Evolutionary conservation across 2,113 vertebrate genomes (phyloP), one percentile per base, ranked within the genome.

Genomic region (Jaculus jaculus): DNA sequence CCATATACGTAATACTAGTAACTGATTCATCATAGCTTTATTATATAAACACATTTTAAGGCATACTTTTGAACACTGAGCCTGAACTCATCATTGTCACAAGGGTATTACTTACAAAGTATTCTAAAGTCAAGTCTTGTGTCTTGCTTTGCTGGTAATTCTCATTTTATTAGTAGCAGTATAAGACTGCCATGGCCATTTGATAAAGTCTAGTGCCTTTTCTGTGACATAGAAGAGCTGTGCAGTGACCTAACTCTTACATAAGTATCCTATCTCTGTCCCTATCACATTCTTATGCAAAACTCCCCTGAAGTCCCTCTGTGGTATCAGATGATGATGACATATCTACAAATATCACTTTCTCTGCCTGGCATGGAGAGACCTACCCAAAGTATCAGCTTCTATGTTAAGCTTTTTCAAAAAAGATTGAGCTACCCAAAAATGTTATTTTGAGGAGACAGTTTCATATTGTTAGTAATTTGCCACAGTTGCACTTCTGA

Each of bases 391-490:
- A 95, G 8, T 39, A 26, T 37, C 20, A 18, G 12, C 20, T 74
- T 42, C 71, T 20, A 3, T 47, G 17, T 34, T 30, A 71, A 65
- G 26, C 21, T 12, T 47, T 84, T 90, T 87, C 16, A 65, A 32
- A 54, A 80, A 73, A 65, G 17, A 13, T 66, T 30, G 23, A 83
- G 28, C 77, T 89, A n/a, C 58, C 16, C 18, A 8, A 68, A 92
- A 87, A n/a, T 74, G 15, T 7, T 34, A 37, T 75, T 84, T 66
- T 20, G 32, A 77, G 42, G 17, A 8, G 6, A 28, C 32, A 30
- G 32, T 71, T 78, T 37, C 24, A 34, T 75, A 28, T 72, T 92
- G 23, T 90, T 91, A 32, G 4, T 79, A 69, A 83, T 91, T 94
- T 88, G 47, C 66, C 54, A 61, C 47, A 26, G 24, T 58, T 63